Conservation (phyloP, 2,797 vertebrate species). For the Uromys caudimaculatus region DNA sequence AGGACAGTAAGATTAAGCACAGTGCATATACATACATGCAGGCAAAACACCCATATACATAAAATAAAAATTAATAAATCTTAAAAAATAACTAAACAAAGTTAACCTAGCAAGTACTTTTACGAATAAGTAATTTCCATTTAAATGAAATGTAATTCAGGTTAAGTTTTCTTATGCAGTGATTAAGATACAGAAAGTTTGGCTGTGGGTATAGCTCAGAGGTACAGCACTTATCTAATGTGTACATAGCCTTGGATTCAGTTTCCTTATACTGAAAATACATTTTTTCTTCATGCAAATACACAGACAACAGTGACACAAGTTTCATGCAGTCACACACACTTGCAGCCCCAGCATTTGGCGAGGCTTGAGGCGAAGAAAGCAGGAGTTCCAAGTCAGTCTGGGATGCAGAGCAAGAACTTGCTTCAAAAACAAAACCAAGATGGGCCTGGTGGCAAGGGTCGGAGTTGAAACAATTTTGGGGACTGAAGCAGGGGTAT, state of each 20-base stretch:
- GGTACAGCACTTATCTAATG: not conserved
- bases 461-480: not conserved
- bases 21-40: not conserved
- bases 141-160: conserved; percentile 44
- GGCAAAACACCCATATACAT: not conserved
- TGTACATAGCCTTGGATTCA: not conserved
- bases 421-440: not conserved
- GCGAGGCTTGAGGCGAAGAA: not conserved
- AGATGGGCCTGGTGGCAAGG: not conserved
- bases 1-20: not conserved
- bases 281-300: not conserved
- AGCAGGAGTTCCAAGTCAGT: not conserved
- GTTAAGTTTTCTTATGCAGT: conserved; percentile 21
- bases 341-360: not conserved
- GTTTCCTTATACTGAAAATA: not conserved
- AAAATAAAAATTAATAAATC: not conserved
- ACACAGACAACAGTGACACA: not conserved
- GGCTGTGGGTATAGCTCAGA: not conserved
- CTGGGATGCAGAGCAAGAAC: not conserved
- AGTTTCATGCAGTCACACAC: not conserved
- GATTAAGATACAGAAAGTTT: not conserved
- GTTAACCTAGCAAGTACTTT: not conserved
- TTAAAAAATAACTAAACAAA: not conserved
- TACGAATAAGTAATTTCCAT: not conserved
- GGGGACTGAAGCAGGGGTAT: not conserved